phyloP scores from a whole-genome alignment of 2,888 invertebrate genomes.

The Drosophila quinaria region DNA sequence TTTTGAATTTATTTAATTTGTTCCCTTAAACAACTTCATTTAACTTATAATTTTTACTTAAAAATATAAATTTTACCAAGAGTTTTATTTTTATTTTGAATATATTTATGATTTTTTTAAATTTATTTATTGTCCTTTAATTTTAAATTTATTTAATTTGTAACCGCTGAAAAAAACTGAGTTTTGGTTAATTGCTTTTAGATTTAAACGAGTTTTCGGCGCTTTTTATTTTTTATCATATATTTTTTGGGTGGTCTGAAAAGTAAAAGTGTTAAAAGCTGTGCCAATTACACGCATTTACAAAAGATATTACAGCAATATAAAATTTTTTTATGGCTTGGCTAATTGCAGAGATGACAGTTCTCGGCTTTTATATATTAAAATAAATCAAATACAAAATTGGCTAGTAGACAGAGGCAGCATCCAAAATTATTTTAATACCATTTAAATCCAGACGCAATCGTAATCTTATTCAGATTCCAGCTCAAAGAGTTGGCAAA shows the following conservation, averaged over 20 bases:
- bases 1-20: no score
- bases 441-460: slow-evolving; percentile 10
- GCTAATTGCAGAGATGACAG: slow-evolving; percentile 70
- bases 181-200: no score
- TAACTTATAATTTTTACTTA: no score
- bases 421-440: background rate
- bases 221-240: no score
- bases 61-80: no score
- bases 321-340: slow-evolving; percentile 46
- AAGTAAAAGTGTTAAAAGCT: slow-evolving; percentile 75
- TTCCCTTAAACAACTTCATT: no score
- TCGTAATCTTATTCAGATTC: slow-evolving; percentile 15
- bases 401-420: slow-evolving; percentile 21
- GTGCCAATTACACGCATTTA: slow-evolving; percentile 63
- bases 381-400: slow-evolving; percentile 60
- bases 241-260: slow-evolving; percentile 10
- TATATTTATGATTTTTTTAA: no score
- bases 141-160: no score
- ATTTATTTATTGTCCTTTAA: no score
- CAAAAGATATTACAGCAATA: slow-evolving; percentile 15
- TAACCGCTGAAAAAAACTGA: no score
- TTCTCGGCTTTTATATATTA: slow-evolving; percentile 24
- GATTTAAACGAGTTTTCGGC: no score
- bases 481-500: slow-evolving; percentile 38
- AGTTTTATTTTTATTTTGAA: no score